Conservation (phyloP, 2,797 vertebrate species). For the Tapirus indicus region DNA sequence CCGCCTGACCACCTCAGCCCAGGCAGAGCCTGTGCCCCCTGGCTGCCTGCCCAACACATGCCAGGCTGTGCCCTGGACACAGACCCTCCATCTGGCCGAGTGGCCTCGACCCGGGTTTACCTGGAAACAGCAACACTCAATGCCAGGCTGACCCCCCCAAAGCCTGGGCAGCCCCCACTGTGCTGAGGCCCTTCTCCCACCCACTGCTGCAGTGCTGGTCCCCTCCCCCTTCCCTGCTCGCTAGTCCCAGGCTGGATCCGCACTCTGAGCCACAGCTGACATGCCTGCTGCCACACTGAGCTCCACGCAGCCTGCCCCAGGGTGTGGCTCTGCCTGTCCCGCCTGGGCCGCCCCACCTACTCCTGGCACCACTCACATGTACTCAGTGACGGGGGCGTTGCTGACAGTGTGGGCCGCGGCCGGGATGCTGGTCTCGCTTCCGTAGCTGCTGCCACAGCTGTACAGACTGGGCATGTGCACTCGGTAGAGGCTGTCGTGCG, state of each 20-base stretch:
- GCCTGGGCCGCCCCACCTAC: accelerated
- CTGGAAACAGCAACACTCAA: background rate
- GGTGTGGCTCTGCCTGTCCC: background rate
- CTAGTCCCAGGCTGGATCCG: background rate
- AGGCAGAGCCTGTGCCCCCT: background rate
- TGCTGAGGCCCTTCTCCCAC: too few species aligned
- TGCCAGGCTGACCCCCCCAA: background rate
- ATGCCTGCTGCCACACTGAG: background rate
- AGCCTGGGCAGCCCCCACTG: background rate
- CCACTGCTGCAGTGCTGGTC: too few species aligned
- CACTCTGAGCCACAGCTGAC: background rate
- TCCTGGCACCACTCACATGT: slow-evolving; percentile 94
- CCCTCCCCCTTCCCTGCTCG: accelerated
- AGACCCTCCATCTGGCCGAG: accelerated
- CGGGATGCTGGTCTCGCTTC: slow-evolving; percentile 98
- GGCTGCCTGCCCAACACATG: accelerated
- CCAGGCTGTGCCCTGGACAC: accelerated
- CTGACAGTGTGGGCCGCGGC: slow-evolving; percentile 99
- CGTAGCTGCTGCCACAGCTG: slow-evolving; percentile 99
- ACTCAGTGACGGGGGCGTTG: slow-evolving; percentile 98
- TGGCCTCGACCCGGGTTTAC: too few species aligned
- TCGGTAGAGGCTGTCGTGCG: slow-evolving; percentile 98
- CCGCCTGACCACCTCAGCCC: background rate
- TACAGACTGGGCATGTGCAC: slow-evolving; percentile 99
- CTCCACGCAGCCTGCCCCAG: background rate